Percentiles rank a stretch among this genome's conserved stretches.
These are phyloP conservation scores for Taphrorychus bicolor DNA, from an alignment of 2,888 invertebrate genomes.

Conservation along the genomic window DNA sequence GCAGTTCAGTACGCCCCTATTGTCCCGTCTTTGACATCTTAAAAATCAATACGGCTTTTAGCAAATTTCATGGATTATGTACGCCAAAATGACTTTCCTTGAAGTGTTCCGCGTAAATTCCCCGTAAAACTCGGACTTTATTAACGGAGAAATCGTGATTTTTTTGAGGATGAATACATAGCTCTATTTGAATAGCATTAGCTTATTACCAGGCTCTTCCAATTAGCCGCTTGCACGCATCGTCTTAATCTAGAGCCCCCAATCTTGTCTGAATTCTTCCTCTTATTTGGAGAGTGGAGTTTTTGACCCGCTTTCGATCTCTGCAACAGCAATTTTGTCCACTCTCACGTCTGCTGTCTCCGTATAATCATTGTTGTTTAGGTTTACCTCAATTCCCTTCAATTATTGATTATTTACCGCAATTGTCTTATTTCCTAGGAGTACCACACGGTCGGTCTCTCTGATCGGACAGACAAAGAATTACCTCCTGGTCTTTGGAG, in stretches of 20 bases:
- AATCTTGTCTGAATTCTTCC: not conserved
- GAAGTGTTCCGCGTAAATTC: slow-evolving; percentile 29
- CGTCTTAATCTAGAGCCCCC: not conserved
- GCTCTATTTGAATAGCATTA: not conserved
- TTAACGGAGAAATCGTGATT: slow-evolving; percentile 4
- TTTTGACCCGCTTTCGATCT: slow-evolving; percentile 8
- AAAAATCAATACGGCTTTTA: slow-evolving; percentile 11
- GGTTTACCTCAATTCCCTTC: slow-evolving; percentile 49
- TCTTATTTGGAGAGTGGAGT: not conserved
- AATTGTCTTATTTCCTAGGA: slow-evolving; percentile 51
- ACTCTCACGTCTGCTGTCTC: slow-evolving; percentile 55
- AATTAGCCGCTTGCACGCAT: not conserved
- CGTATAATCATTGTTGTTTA: slow-evolving; percentile 58
- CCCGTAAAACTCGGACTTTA: slow-evolving; percentile 34
- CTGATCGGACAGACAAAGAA: slow-evolving; percentile 27
- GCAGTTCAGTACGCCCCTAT: not conserved
- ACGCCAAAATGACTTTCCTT: slow-evolving; percentile 14
- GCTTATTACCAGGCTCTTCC: not conserved
- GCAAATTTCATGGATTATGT: slow-evolving; percentile 12
- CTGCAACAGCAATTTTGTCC: slow-evolving; percentile 28
- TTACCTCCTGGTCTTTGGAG: slow-evolving; percentile 23
- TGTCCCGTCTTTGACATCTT: slow-evolving; percentile 1
- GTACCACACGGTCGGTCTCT: slow-evolving; percentile 16
- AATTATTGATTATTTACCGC: slow-evolving; percentile 59
- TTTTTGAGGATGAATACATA: not conserved